Percentiles rank a stretch among this genome's conserved stretches.
Conservation (phyloP, 2,888 invertebrate genomes). For the Dryocosmus kuriphilus region DNA sequence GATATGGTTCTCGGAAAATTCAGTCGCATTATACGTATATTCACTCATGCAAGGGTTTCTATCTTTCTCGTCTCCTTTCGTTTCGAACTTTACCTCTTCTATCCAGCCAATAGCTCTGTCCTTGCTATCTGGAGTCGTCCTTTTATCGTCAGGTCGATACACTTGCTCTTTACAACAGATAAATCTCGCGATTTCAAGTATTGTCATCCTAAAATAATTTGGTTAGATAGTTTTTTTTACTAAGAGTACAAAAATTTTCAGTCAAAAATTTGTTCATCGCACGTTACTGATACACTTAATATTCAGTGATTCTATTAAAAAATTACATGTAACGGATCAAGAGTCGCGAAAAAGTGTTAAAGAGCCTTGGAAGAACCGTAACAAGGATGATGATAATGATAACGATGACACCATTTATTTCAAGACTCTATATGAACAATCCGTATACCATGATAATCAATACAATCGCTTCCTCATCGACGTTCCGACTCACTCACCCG, state of each 20-base stretch:
- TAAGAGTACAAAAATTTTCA: no score
- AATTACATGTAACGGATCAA: not conserved
- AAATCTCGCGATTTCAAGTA: not conserved
- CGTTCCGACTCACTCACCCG: slow-evolving; percentile 13
- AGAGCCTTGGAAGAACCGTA: not conserved
- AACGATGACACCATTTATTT: not conserved
- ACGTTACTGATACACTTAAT: not conserved
- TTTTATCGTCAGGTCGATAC: not conserved
- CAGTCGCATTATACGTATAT: slow-evolving; percentile 8
- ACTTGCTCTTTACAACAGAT: not conserved
- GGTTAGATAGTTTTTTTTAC: no score
- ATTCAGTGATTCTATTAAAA: not conserved
- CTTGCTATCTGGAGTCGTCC: not conserved
- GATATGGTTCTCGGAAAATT: slow-evolving; percentile 19
- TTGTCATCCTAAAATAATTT: no score
- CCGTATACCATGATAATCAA: slow-evolving; percentile 18
- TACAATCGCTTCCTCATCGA: slow-evolving; percentile 21
- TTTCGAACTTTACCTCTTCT: not conserved
- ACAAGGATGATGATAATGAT: not conserved
- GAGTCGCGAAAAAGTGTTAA: not conserved
- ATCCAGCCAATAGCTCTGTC: not conserved
- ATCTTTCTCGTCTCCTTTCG: not conserved
- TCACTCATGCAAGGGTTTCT: slow-evolving; percentile 7
- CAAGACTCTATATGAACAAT: slow-evolving; percentile 10
- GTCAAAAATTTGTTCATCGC: no score